A percentile compares a stretch with the other conserved stretches of the same genome.
These are phyloP conservation scores for Drosophila pegasa DNA, from an alignment of 2,888 invertebrate genomes.

Conservation along the genomic window DNA sequence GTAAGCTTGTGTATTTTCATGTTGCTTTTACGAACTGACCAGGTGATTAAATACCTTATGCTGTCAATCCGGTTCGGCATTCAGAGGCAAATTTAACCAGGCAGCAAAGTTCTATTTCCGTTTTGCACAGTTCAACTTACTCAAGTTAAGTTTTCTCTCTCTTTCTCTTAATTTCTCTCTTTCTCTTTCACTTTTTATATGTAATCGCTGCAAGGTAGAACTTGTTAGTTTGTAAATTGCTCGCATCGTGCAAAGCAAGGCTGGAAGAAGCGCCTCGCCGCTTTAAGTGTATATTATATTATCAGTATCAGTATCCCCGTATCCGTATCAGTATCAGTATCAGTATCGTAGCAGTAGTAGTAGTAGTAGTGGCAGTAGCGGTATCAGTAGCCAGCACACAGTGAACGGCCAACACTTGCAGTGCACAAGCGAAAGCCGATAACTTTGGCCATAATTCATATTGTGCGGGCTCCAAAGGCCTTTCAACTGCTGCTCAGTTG, in stretches of 20 bases:
- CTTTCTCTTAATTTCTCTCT: too few species aligned
- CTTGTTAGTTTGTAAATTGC: constrained; percentile 45
- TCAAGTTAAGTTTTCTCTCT: constrained; percentile 50
- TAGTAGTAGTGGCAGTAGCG: not conserved
- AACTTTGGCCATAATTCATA: constrained; percentile 78
- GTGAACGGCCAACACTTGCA: constrained; percentile 38
- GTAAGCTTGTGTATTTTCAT: not conserved
- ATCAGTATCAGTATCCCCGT: constrained; percentile 61
- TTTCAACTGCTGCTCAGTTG: constrained; percentile 73
- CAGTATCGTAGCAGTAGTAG: too few species aligned
- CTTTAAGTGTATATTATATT: constrained; percentile 44
- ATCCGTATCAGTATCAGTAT: not conserved
- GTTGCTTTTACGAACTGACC: not conserved
- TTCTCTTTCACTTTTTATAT: too few species aligned
- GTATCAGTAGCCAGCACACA: constrained; percentile 21
- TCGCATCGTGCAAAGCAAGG: constrained; percentile 21
- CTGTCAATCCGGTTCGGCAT: too few species aligned
- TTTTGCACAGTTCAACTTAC: constrained; percentile 58
- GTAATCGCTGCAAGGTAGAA: too few species aligned
- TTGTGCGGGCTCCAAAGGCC: constrained; percentile 62
- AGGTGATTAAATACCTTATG: not conserved
- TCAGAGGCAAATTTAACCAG: constrained; percentile 12
- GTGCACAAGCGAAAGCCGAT: constrained; percentile 50
- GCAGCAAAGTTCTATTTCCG: constrained; percentile 52
- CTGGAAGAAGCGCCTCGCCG: constrained; percentile 1